A percentile compares a stretch with the other conserved stretches of the same genome.
phyloP scores from a whole-genome alignment of 2,888 invertebrate species.

The Deilephila elpenor region DNA sequence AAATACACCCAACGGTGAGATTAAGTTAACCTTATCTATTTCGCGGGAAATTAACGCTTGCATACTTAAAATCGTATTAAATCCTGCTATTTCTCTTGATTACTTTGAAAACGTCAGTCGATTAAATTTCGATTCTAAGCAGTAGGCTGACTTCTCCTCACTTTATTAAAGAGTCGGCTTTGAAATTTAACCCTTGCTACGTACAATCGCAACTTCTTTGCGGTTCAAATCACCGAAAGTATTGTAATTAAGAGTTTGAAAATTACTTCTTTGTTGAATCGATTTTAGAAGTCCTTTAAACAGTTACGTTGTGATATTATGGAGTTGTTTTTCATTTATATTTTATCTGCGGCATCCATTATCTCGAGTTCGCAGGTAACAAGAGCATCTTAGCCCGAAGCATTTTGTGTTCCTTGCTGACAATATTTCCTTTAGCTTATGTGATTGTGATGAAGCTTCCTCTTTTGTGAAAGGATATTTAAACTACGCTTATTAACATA shows the following conservation, averaged over 20 bases:
- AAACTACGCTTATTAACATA: not conserved
- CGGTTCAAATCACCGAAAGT: conserved; percentile 30
- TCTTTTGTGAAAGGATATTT: not conserved
- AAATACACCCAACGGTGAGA: no score
- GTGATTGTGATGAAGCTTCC: conserved; percentile 3
- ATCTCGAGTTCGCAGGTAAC: not conserved
- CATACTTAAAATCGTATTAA: not conserved
- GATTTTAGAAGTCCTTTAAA: conserved; percentile 27
- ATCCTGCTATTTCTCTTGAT: not conserved
- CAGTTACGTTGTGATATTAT: conserved; percentile 5
- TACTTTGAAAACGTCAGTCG: not conserved
- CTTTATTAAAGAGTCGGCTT: conserved; percentile 26
- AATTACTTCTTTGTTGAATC: conserved; percentile 29
- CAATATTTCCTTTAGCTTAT: not conserved
- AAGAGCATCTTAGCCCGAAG: not conserved
- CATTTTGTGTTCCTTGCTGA: not conserved
- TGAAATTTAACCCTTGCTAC: conserved; percentile 27
- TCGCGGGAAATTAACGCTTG: no score
- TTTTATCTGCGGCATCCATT: not conserved
- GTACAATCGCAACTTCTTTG: conserved; percentile 25
- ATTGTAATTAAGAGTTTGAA: conserved; percentile 29
- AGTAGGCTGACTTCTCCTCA: not conserved
- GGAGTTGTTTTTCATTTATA: conserved; percentile 4
- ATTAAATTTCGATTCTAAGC: conserved; percentile 14
- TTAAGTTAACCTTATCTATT: no score